A percentile compares a stretch with the other conserved stretches of the same genome.
phyloP scores from a whole-genome alignment of 2,113 vertebrate genomes.

The Paralichthys olivaceus region DNA sequence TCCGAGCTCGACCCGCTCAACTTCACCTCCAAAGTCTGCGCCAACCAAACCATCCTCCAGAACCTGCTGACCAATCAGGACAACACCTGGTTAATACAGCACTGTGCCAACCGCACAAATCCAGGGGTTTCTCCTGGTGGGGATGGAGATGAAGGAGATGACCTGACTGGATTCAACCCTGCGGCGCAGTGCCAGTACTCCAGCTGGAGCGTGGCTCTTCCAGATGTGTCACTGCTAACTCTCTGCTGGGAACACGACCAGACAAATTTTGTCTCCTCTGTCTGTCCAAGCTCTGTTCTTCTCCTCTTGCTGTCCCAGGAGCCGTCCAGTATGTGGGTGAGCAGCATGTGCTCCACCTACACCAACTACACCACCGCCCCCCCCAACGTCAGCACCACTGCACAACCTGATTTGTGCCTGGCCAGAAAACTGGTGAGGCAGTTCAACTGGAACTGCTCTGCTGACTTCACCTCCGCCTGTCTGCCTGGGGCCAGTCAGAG shows the following conservation, averaged over 20 bases:
- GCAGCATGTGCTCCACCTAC: constrained; percentile 73
- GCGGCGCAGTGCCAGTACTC: constrained; percentile 78
- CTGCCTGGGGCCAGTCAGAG: constrained; percentile 62
- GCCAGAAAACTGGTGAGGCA: constrained; percentile 64
- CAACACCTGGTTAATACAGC: constrained; percentile 81
- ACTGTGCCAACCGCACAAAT: constrained; percentile 76
- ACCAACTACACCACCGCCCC: constrained; percentile 47
- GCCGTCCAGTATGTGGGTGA: constrained; percentile 78
- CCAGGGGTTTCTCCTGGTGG: constrained; percentile 14
- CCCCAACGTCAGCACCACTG: constrained; percentile 2
- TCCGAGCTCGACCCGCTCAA: constrained; percentile 77
- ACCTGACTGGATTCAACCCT: constrained; percentile 56
- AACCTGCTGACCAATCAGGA: constrained; percentile 81
- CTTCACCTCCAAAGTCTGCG: constrained; percentile 81
- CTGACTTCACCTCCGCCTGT: constrained; percentile 73
- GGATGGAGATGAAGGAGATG: constrained; percentile 12
- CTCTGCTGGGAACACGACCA: constrained; percentile 85
- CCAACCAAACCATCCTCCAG: constrained; percentile 71
- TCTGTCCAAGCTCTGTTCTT: constrained; percentile 73
- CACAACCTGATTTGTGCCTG: constrained; percentile 57
- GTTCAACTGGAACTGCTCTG: constrained; percentile 82
- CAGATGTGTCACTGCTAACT: constrained; percentile 71
- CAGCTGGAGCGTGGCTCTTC: constrained; percentile 74
- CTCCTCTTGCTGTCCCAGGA: constrained; percentile 72
- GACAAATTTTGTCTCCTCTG: constrained; percentile 70